Evolutionary conservation across 2,797 vertebrate species (phyloP).

Genomic region (Anguilla pacifica): DNA sequence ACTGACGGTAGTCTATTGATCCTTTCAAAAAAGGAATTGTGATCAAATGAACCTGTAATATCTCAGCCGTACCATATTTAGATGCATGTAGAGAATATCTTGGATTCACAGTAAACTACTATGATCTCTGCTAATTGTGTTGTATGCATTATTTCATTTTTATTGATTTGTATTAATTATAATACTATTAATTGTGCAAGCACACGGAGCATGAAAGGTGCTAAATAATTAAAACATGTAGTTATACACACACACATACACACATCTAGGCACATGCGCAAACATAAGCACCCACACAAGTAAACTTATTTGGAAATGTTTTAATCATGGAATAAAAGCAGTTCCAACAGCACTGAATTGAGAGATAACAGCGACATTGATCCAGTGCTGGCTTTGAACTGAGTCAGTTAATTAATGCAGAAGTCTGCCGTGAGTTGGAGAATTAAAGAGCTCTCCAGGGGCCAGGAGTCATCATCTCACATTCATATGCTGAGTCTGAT

Average conservation of each 20-base stretch:
- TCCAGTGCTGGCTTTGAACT: conserved; percentile 9
- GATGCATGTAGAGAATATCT: background rate
- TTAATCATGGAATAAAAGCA: background rate
- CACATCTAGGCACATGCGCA: background rate
- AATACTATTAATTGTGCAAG: background rate
- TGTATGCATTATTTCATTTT: background rate
- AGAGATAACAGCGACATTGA: conserved; percentile 13
- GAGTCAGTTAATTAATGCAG: background rate
- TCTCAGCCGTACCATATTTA: background rate
- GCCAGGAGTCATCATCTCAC: conserved; percentile 4
- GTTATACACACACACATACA: conserved; percentile 15
- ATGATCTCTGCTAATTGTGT: background rate
- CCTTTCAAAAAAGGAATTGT: background rate
- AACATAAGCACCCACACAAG: background rate
- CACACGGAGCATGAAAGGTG: background rate
- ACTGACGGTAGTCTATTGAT: background rate
- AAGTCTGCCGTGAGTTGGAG: background rate
- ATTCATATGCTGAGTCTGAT: conserved; percentile 7
- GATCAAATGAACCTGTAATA: background rate
- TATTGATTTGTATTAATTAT: background rate
- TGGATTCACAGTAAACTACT: background rate
- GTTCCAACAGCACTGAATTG: background rate
- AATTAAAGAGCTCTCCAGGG: background rate
- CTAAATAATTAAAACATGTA: background rate
- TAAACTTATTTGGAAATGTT: background rate